Percentiles rank a stretch among this genome's conserved stretches.
phyloP scores from a whole-genome alignment of 2,888 invertebrate genomes.

The Calameuta pallipes region DNA sequence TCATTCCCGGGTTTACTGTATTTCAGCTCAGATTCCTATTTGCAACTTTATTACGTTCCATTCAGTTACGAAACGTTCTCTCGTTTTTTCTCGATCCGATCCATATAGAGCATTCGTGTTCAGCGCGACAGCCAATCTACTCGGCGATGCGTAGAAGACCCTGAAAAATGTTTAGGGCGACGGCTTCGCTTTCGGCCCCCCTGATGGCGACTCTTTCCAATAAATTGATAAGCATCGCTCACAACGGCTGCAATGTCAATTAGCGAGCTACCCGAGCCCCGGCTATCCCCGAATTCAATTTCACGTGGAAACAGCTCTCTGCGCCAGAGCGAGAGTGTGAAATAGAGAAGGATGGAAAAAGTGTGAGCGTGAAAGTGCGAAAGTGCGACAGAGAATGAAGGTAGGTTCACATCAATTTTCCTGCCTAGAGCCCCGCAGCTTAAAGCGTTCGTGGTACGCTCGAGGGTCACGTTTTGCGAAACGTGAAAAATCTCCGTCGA shows the following conservation, averaged over 20 bases:
- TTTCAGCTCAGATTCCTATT: neutral
- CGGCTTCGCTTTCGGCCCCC: neutral
- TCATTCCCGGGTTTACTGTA: neutral
- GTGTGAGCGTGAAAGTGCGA: neutral
- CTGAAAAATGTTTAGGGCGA: neutral
- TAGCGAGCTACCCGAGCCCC: neutral
- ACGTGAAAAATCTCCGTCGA: neutral
- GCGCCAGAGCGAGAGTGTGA: neutral
- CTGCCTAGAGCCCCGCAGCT: neutral
- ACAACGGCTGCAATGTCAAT: constrained; percentile 2
- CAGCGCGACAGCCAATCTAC: neutral
- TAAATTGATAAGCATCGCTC: constrained; percentile 8
- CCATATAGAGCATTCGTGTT: too few species aligned
- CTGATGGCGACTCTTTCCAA: constrained; percentile 3
- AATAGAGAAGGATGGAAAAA: constrained; percentile 3
- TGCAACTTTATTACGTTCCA: neutral
- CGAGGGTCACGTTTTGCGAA: neutral
- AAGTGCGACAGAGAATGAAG: neutral
- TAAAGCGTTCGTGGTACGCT: neutral
- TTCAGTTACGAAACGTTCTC: too few species aligned
- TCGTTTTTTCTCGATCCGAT: too few species aligned
- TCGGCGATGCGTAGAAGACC: neutral
- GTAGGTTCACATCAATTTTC: neutral
- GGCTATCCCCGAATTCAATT: neutral
- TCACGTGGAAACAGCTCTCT: neutral